phyloP scores from a whole-genome alignment of 2,888 invertebrate genomes.

The Erynnis tages region DNA sequence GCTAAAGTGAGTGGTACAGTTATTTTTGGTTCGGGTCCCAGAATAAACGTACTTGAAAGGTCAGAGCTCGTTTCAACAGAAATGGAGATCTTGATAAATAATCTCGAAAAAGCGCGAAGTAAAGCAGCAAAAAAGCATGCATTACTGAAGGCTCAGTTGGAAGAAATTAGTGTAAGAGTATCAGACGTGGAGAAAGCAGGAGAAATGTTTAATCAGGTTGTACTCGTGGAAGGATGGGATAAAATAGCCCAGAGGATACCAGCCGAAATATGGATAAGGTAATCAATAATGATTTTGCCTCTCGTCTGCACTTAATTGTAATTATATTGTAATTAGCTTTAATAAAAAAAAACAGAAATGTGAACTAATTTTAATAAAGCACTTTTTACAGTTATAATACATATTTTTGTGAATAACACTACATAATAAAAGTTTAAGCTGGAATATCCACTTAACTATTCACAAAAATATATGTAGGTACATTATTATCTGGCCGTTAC shows the following conservation, averaged over 20 bases:
- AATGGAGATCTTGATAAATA: conserved; percentile 65
- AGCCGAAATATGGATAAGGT: conserved; percentile 80
- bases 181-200: conserved; percentile 71
- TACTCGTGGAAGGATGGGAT: conserved; percentile 78
- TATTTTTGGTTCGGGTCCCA: conserved; percentile 56
- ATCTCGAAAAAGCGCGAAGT: conserved; percentile 49
- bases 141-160: conserved; percentile 72
- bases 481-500: too few species aligned
- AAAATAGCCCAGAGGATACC: conserved; percentile 83
- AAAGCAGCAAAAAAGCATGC: conserved; percentile 61
- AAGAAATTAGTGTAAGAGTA: conserved; percentile 79
- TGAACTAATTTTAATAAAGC: too few species aligned
- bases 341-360: too few species aligned
- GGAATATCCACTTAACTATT: too few species aligned
- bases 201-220: conserved; percentile 72
- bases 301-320: background rate
- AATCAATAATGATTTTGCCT: background rate
- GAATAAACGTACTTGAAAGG: conserved; percentile 76
- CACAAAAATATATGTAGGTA: too few species aligned
- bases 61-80: conserved; percentile 75
- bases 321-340: background rate
- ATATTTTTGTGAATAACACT: too few species aligned
- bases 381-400: too few species aligned
- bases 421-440: too few species aligned
- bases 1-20: conserved; percentile 58